Evolutionary conservation across 2,888 invertebrate genomes (phyloP), one percentile per base, ranked within the genome.

Genomic region (Neria commutata): DNA sequence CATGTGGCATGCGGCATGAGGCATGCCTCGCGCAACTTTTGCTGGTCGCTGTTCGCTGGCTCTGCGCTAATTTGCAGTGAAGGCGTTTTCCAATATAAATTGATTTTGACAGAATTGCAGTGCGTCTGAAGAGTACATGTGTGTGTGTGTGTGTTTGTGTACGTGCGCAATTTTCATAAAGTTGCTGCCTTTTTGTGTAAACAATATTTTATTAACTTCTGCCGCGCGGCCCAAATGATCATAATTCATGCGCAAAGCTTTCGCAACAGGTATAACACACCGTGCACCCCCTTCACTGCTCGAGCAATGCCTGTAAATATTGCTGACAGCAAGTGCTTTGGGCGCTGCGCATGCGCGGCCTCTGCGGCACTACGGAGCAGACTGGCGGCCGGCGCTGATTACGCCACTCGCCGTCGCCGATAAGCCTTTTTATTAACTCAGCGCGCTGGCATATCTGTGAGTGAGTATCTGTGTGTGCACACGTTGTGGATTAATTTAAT

Each of bases 401-500:
- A 21, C 17, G 42, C 19, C 19, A n/a, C n/a, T n/a, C n/a, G n/a
- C n/a, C n/a, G n/a, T n/a, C n/a, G 42, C 42, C 21, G 42, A 42
- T 42, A 42, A 42, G 21, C 42, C 42, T 37, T n/a, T 37, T 37
- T 8, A 11, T 29, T 29, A 8, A n/a, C n/a, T n/a, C n/a, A 21
- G 14, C 24, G 25, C 2, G 23, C 24, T 26, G n/a, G 3, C 26
- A 16, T 48, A 14, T 26, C 5, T 26, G 23, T 26, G 25, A 25
- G 48, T 25, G 3, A 8, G 46, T n/a, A 3, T 46, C 11, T 11
- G 46, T 26, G 48, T 16, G 62, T 61, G 66, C n/a, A 62, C 66
- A 67, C 67, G 64, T 56, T 56, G 42, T 55, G 55, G 62, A 40
- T n/a, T 40, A 58, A 46, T 42, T 47, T 29, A 56, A 46, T 19